Base-by-base conservation (phyloP, 35 echinoderm and acorn worm species). In the Ophioderma brevispina region DNA sequence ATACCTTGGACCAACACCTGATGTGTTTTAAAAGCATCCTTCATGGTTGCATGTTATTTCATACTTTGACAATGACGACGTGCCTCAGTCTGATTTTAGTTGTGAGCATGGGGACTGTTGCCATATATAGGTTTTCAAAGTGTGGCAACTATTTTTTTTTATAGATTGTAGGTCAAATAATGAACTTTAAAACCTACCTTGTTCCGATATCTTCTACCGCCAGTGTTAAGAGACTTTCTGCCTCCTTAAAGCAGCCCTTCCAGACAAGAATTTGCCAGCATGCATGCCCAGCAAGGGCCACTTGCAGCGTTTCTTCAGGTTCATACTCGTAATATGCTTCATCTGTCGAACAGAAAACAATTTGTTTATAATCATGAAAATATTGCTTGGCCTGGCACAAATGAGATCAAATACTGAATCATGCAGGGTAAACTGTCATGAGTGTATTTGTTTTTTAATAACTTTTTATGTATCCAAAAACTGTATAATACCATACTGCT, bases 221-320 rank as follows among this genome's bases (percentile, higher is more conserved):
- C 39, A 95, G 76, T 30, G 76, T 83, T 37, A 98, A 43, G 17
- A 98, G 78, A 64, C 89, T 63, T 30, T 87, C 82, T 43, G 96
- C 82, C 17, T 88, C 75, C 19, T 81, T 84, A 84, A 98, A 95
- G 14, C 75, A 17, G 86, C 86, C 4, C 70, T 77, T 83, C 92
- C 93, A 17, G 79, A 77, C 37, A 98, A 56, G 75, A 98, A 95
- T 38, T 92, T 92, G 13, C 93, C 96, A 79, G 94, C 96, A 87
- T 92, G 78, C 78, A 94, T 85, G 35, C 93, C 96, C 25, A 98
- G 87, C 32, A 87, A 37, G 1, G 96, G 93, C 19, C 87, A 6
- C 78, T 92, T 76, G 70, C 87, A 89, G 2, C 94, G 80, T 40
- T 87, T 46, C 46, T n/a, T 43, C 36, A 46, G 81, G 81, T 43